These are phyloP conservation scores for Drosophila birchii DNA, from an alignment of 2,888 invertebrate genomes.

Conservation along the genomic window DNA sequence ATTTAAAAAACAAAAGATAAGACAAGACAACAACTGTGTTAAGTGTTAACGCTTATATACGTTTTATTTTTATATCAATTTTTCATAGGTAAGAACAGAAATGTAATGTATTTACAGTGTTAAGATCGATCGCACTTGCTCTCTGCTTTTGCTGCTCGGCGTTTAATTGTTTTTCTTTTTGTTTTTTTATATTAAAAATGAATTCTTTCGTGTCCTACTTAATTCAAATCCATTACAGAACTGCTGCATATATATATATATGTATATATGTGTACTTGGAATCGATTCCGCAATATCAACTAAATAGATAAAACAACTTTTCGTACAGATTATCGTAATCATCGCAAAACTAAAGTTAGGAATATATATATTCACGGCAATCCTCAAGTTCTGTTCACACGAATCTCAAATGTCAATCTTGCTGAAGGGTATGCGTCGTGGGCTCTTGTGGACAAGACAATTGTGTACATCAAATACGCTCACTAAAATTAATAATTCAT, in stretches of 20 bases:
- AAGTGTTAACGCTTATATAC: constrained; percentile 64
- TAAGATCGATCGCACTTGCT: constrained; percentile 33
- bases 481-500: constrained; percentile 74
- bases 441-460: constrained; percentile 1
- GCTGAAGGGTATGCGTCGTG: constrained; percentile 1
- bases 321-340: constrained; percentile 46
- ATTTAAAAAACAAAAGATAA: constrained; percentile 7
- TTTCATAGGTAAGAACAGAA: constrained; percentile 77
- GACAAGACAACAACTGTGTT: constrained; percentile 25
- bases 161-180: constrained; percentile 4
- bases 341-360: constrained; percentile 28
- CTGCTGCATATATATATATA: constrained; percentile 37
- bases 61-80: constrained; percentile 69
- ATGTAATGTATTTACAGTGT: constrained; percentile 65
- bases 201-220: constrained; percentile 49
- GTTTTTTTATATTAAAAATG: constrained; percentile 25
- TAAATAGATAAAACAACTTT: constrained; percentile 61
- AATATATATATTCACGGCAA: constrained; percentile 19
- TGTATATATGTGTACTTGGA: constrained; percentile 29
- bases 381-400: constrained; percentile 26
- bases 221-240: constrained; percentile 52
- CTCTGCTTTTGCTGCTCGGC: constrained; percentile 21
- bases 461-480: constrained; percentile 70
- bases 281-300: constrained; percentile 38
- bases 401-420: constrained; percentile 26